Evolutionary conservation across 1,140 invertebrate species (phyloP).

Genomic region (Drosophila mayri): DNA sequence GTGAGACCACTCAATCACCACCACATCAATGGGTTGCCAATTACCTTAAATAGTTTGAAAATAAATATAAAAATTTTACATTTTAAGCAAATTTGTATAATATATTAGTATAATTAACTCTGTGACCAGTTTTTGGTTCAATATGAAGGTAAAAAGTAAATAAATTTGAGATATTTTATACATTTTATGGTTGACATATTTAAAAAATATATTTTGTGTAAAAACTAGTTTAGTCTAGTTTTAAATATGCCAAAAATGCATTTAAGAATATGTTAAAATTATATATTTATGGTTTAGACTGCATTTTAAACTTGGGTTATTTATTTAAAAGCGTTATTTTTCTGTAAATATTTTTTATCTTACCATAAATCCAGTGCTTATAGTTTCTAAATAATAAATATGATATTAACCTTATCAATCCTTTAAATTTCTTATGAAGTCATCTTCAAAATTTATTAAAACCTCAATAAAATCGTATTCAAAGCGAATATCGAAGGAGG

Average conservation of each 20-base stretch:
- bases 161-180: neutral
- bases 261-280: neutral
- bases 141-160: neutral
- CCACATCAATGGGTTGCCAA: slow-evolving; percentile 12
- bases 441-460: neutral
- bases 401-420: neutral
- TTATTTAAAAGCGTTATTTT: neutral
- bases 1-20: slow-evolving; percentile 10
- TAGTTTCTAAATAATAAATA: neutral
- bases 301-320: neutral
- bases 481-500: neutral
- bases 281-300: neutral
- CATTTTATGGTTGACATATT: neutral
- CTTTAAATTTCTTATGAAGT: neutral
- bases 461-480: neutral
- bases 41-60: slow-evolving; percentile 11
- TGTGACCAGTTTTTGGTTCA: neutral
- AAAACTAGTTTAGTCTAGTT: neutral
- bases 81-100: neutral
- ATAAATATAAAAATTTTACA: slow-evolving; percentile 2
- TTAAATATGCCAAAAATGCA: no score
- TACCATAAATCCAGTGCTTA: no score
- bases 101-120: neutral
- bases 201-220: neutral
- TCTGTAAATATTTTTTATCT: no score